A percentile compares a stretch with the other conserved stretches of the same genome.
These are phyloP conservation scores for Vidua macroura DNA, from an alignment of 2,113 vertebrate species.

Conservation along the genomic window DNA sequence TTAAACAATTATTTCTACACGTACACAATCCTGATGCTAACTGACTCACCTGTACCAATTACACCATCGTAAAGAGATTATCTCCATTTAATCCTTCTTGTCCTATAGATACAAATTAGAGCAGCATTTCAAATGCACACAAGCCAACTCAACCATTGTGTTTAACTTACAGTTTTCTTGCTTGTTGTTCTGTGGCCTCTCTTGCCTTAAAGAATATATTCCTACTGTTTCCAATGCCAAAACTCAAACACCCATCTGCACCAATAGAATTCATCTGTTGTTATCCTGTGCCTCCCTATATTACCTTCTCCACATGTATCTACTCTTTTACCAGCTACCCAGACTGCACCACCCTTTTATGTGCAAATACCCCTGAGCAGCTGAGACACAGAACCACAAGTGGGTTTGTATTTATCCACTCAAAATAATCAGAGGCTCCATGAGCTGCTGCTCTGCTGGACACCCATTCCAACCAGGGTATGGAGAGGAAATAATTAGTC, in stretches of 20 bases:
- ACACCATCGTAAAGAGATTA: slow-evolving; percentile 46
- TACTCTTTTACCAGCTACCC: neutral
- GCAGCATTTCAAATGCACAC: neutral
- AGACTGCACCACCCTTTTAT: neutral
- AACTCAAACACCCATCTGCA: neutral
- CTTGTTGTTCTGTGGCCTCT: neutral
- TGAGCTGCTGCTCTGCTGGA: neutral
- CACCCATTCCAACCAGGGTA: neutral
- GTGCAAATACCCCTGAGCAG: neutral
- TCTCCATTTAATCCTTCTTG: slow-evolving; percentile 23
- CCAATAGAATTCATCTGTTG: neutral
- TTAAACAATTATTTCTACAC: slow-evolving; percentile 57
- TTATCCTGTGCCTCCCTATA: neutral
- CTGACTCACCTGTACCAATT: slow-evolving; percentile 26
- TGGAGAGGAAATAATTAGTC: neutral
- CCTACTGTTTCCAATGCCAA: neutral
- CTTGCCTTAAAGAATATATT: neutral
- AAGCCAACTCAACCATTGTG: neutral
- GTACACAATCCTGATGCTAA: neutral
- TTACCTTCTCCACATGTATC: neutral
- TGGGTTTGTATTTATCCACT: neutral
- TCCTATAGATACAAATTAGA: slow-evolving; percentile 34
- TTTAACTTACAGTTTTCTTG: neutral
- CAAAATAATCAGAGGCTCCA: neutral
- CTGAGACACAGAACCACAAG: neutral